These are phyloP conservation scores for Melanotaenia pygmaea DNA, from an alignment of 2,797 vertebrate genomes.

Conservation along the genomic window DNA sequence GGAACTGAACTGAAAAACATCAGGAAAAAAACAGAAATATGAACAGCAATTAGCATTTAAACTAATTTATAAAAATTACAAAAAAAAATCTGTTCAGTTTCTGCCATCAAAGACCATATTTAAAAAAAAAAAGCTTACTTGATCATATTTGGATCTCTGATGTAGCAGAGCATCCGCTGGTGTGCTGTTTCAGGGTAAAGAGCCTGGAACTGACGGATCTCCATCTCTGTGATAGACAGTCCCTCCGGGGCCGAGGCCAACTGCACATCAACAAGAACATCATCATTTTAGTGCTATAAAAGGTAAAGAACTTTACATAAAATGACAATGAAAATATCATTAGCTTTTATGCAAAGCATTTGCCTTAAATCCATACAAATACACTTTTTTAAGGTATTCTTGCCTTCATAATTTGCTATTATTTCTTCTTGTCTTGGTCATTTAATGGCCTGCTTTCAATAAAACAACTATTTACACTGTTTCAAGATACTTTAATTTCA, in stretches of 20 bases:
- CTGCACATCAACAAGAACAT: conserved; percentile 61
- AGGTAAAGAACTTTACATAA: not conserved
- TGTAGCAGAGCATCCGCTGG: conserved; percentile 85
- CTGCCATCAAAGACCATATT: accelerated
- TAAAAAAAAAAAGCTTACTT: conserved; percentile 67
- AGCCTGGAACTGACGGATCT: conserved; percentile 88
- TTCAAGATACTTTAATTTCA: not conserved
- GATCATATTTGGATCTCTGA: conserved; percentile 82
- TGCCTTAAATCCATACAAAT: not conserved
- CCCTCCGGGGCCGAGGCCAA: conserved; percentile 80
- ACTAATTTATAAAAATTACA: not conserved
- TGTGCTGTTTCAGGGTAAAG: conserved; percentile 59
- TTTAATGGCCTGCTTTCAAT: not conserved
- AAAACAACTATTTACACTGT: not conserved
- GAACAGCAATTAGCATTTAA: not conserved
- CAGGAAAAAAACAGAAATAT: not conserved
- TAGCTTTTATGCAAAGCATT: not conserved
- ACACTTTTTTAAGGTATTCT: not conserved
- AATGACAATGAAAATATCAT: not conserved
- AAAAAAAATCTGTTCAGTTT: not conserved
- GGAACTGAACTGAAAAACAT: conserved; percentile 84
- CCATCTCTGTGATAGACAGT: conserved; percentile 91
- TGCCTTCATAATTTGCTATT: not conserved
- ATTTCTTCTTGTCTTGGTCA: not conserved
- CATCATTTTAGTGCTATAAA: not conserved